Evolutionary conservation across 2,888 invertebrate species (phyloP), one percentile per base, ranked within the genome.

Genomic region (Nemapogon koenigi): DNA sequence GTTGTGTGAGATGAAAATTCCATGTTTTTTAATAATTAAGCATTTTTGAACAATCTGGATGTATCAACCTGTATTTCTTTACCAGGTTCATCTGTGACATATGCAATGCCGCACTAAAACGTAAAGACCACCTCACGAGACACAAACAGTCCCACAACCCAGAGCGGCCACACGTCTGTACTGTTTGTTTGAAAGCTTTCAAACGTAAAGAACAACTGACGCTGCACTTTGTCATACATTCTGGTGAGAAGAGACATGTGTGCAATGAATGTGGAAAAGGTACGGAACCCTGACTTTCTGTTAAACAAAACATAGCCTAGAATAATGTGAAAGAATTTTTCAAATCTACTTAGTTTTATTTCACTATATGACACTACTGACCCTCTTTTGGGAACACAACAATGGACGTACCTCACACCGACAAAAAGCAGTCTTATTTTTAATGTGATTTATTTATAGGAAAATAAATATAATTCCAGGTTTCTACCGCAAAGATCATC

Each of bases 91-190:
- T 92, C 42, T 93, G 93, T 64, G 92, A 93, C 66, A 91, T 93
- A 39, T 93, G 93, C 59, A 92, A 92, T 48, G 92, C 92, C 16
- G 92, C 92, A 0, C 65, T 93, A 7, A 93, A 93, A 59, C 85
- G 92, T 41, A 93, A 92, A 58, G 92, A 92, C 70, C 92, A 92
- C 59, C 70, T 92, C 49, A 91, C 91, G 3, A 83, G 92, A 10
- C 93, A 93, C 71, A 92, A 92, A 64, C 87, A 91, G 57, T 90
- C 90, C 36, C 92, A 93, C 72, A 92, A 91, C 78, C 91, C 92
- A 0, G 93, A 92, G 63, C 81, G 92, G 50, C 93, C 93, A 38
- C 92, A 90, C 69, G 90, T 90, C 8, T 93, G 93, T 76, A 88
- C 90, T 41, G 91, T 92, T 39, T 93, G 93, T 59, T 81, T 91